Evolutionary conservation across 2,113 vertebrate genomes (phyloP).

Genomic region (Campylomormyrus numenius): DNA sequence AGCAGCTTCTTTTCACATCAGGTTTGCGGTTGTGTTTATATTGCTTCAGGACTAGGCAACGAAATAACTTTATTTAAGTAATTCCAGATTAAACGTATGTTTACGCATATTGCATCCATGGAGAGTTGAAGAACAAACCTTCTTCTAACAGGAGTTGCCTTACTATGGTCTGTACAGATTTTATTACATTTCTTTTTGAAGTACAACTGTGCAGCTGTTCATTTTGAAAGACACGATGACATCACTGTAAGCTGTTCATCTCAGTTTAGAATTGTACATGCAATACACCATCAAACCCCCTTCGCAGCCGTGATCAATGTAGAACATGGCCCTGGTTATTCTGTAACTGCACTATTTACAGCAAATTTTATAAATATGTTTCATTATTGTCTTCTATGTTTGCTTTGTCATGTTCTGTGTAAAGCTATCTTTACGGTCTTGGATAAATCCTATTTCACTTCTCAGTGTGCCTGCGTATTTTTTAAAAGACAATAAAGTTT

Average conservation of each 20-base stretch:
- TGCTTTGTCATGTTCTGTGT: neutral
- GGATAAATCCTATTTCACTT: neutral
- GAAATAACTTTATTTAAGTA: neutral
- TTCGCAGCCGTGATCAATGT: neutral
- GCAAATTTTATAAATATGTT: neutral
- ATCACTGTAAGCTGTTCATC: neutral
- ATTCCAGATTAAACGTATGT: neutral
- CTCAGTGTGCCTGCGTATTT: neutral
- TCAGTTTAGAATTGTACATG: neutral
- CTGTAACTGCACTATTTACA: neutral
- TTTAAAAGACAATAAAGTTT: neutral
- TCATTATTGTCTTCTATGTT: neutral
- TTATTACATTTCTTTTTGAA: neutral
- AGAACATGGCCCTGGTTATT: neutral
- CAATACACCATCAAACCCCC: neutral
- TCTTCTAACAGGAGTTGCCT: neutral
- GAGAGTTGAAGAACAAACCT: neutral
- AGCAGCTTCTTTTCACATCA: neutral
- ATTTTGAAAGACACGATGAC: neutral
- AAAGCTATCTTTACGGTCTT: neutral
- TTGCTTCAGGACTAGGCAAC: neutral
- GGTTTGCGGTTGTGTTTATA: neutral
- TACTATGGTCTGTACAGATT: neutral
- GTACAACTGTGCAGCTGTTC: neutral
- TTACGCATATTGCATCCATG: neutral